phyloP scores from a whole-genome alignment of 2,797 vertebrate genomes.

The Lepilemur septentrionalis region DNA sequence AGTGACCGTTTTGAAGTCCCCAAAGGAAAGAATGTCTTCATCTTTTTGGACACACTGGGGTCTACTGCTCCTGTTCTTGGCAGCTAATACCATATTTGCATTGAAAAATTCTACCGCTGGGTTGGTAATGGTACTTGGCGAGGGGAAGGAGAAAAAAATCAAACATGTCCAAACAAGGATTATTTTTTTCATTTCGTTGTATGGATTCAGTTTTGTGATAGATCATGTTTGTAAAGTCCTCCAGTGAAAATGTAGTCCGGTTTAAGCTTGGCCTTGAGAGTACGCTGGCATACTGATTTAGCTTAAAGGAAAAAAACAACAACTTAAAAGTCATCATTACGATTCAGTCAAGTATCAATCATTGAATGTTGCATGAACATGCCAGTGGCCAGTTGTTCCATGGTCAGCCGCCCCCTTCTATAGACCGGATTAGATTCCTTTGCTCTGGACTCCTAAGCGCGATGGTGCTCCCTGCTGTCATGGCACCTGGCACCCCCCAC shows the following conservation, averaged over 20 bases:
- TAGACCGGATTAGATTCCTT: background rate
- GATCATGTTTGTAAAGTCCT: conserved; percentile 53
- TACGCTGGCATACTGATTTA: conserved; percentile 9
- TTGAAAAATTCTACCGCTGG: conserved; percentile 51
- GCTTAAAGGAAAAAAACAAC: background rate
- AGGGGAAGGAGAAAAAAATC: conserved; percentile 38
- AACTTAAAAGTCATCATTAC: background rate
- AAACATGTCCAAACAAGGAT: conserved; percentile 54
- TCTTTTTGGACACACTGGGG: conserved; percentile 65
- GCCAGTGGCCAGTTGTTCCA: background rate
- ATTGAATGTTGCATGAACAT: background rate
- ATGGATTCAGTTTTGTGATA: conserved; percentile 71
- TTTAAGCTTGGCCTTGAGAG: conserved; percentile 66
- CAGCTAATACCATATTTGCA: conserved; percentile 65
- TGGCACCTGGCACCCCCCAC: background rate
- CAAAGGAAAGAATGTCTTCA: conserved; percentile 66
- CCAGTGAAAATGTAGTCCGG: conserved; percentile 52
- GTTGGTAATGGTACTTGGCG: conserved; percentile 68
- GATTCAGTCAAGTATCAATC: background rate
- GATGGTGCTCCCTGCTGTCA: background rate
- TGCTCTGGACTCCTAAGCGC: background rate
- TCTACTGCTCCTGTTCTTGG: conserved; percentile 68
- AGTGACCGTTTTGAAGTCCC: background rate
- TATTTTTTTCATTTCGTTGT: conserved; percentile 74
- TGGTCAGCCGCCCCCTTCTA: background rate